These are phyloP conservation scores for Conomelus anceps DNA, from an alignment of 2,888 invertebrate species.

Conservation along the genomic window DNA sequence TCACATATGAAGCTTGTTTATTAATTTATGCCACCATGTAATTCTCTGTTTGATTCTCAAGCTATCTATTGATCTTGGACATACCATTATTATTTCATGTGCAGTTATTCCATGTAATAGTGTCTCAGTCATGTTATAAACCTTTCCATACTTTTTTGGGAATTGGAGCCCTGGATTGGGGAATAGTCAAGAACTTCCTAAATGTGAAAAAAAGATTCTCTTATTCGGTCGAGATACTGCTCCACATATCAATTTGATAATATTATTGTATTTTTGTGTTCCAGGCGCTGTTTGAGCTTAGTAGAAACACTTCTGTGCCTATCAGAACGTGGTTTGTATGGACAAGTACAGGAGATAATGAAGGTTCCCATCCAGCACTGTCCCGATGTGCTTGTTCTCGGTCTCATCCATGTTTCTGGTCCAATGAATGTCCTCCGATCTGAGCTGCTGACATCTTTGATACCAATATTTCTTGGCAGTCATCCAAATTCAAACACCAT, in stretches of 20 bases:
- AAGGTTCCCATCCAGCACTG: conserved; percentile 88
- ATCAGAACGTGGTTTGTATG: conserved; percentile 79
- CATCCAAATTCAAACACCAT: conserved; percentile 97
- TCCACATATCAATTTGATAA: neutral
- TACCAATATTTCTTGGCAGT: conserved; percentile 89
- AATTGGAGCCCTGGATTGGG: no score
- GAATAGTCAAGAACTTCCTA: no score
- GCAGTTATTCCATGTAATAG: no score
- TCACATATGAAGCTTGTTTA: no score
- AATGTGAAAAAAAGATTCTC: no score
- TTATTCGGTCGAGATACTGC: no score
- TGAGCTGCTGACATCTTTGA: conserved; percentile 77
- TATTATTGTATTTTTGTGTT: conserved; percentile 21
- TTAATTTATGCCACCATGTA: no score
- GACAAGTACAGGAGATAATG: conserved; percentile 78
- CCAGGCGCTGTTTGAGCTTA: conserved; percentile 75
- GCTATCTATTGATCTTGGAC: no score
- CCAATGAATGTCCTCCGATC: conserved; percentile 71
- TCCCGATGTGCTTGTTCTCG: conserved; percentile 87
- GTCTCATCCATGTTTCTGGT: conserved; percentile 78
- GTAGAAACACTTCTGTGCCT: conserved; percentile 81
- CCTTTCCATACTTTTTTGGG: no score
- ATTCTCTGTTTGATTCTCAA: no score
- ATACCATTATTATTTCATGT: no score
- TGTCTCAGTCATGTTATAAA: no score